Evolutionary conservation across 2,113 vertebrate species (phyloP).

Genomic region (Vicugna pacos): DNA sequence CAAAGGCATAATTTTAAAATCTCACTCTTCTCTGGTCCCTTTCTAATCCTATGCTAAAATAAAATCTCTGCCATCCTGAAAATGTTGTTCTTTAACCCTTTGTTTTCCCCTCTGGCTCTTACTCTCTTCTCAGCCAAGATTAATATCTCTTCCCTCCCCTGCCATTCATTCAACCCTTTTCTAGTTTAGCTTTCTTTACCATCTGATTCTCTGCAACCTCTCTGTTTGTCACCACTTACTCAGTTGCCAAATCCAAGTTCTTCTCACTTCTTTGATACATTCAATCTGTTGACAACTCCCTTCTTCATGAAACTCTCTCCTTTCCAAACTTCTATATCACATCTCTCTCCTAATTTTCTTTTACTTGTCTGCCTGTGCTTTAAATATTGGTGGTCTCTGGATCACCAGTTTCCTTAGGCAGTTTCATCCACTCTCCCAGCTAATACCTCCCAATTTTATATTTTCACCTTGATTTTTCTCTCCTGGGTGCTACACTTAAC

Average conservation of each 20-base stretch:
- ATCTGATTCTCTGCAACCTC: not conserved
- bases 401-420: not conserved
- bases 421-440: not conserved
- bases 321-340: not conserved
- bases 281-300: not conserved
- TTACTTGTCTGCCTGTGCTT: not conserved
- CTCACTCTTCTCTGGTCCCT: not conserved
- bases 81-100: not conserved
- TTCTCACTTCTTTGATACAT: not conserved
- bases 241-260: not conserved
- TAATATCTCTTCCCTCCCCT: not conserved
- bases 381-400: not conserved
- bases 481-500: conserved; percentile 2
- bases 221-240: not conserved
- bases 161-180: not conserved
- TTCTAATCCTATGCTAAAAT: not conserved
- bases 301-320: not conserved
- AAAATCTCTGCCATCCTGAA: conserved; percentile 6
- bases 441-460: not conserved
- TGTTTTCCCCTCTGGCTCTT: conserved; percentile 20
- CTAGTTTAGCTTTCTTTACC: not conserved
- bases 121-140: not conserved
- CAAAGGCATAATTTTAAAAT: conserved; percentile 27
- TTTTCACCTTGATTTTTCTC: not conserved
- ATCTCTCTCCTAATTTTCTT: not conserved